phyloP scores from a whole-genome alignment of 2,113 vertebrate genomes.

The Ranitomeya variabilis region DNA sequence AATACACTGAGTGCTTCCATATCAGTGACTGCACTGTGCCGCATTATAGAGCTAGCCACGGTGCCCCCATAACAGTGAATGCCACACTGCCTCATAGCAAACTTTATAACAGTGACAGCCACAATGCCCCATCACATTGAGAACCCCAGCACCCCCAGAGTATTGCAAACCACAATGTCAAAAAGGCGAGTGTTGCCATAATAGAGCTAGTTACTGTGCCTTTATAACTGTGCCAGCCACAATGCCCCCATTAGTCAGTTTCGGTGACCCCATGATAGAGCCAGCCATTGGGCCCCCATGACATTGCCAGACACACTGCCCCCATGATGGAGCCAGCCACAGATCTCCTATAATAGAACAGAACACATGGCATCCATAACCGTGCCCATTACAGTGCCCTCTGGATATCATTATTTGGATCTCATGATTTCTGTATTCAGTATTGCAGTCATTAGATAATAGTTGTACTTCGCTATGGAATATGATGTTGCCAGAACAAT shows the following conservation, averaged over 20 bases:
- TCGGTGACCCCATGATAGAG: background rate
- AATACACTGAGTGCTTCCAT: no score
- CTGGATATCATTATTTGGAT: background rate
- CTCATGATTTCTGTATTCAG: background rate
- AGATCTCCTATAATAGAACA: background rate
- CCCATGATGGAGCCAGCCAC: background rate
- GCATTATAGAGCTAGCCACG: no score
- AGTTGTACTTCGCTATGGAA: slow-evolving; percentile 4
- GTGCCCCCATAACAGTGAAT: background rate
- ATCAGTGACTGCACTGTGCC: no score
- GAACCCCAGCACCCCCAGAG: background rate
- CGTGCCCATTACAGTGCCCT: background rate
- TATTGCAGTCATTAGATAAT: background rate
- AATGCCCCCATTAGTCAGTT: background rate
- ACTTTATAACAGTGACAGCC: background rate
- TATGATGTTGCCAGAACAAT: background rate
- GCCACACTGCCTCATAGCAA: background rate
- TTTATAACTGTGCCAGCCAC: background rate
- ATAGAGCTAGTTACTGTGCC: background rate
- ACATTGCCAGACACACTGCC: background rate
- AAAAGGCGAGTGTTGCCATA: no score
- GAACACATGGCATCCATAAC: no score
- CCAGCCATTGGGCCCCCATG: background rate
- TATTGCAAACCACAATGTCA: no score
- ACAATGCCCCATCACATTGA: background rate